phyloP scores from a whole-genome alignment of 2,797 vertebrate genomes.

The Anisognathus igniventris region DNA sequence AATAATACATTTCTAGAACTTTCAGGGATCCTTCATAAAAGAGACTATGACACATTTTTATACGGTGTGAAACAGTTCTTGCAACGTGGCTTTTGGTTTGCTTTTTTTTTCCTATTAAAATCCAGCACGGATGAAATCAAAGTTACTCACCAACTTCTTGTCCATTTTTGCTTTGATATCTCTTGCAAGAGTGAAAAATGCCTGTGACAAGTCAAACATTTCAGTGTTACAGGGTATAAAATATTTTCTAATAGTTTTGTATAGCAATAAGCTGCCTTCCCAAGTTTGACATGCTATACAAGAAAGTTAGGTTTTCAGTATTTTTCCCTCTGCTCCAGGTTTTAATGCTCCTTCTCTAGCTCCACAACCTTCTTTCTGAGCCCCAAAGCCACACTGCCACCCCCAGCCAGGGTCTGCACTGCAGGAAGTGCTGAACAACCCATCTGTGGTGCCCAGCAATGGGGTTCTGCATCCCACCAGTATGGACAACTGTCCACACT shows the following conservation, averaged over 20 bases:
- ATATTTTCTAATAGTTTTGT: background rate
- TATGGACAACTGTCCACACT: fast-evolving
- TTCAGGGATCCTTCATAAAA: background rate
- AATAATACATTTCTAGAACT: background rate
- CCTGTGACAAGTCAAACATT: constrained; percentile 68
- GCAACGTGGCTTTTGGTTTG: background rate
- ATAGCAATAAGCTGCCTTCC: background rate
- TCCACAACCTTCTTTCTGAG: background rate
- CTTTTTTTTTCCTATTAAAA: background rate
- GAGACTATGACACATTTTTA: background rate
- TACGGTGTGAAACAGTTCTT: fast-evolving
- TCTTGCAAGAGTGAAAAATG: constrained; percentile 95
- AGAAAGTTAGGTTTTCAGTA: fast-evolving
- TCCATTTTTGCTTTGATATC: constrained; percentile 99
- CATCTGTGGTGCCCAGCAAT: fast-evolving
- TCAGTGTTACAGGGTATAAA: background rate
- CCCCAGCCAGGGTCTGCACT: background rate
- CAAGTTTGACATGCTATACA: fast-evolving
- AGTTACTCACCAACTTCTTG: constrained; percentile 91
- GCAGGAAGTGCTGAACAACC: background rate
- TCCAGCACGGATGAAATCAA: fast-evolving
- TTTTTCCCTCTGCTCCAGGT: fast-evolving
- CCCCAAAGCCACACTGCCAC: fast-evolving
- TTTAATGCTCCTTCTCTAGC: background rate
- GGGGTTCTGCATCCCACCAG: fast-evolving